Evolutionary conservation across 2,888 invertebrate genomes (phyloP).

Genomic region (Laspeyria flexula): DNA sequence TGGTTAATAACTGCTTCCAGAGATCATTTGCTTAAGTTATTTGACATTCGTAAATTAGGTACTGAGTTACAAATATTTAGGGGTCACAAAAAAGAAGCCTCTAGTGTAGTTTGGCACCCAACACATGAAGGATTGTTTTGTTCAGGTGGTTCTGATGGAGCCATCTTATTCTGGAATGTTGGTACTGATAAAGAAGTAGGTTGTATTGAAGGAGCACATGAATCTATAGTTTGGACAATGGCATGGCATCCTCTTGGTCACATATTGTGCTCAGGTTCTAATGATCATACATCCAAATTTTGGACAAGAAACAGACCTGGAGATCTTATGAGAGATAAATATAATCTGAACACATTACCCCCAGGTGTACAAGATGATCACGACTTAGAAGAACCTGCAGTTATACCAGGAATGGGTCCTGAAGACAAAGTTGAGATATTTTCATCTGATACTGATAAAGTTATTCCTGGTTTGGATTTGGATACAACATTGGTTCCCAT

Average conservation of each 20-base stretch:
- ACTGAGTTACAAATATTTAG: constrained; percentile 98
- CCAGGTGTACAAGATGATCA: constrained; percentile 88
- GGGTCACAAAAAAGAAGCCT: constrained; percentile 99
- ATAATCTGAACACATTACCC: constrained; percentile 96
- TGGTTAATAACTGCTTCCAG: constrained; percentile 99
- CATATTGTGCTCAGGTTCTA: constrained; percentile 99
- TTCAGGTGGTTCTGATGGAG: constrained; percentile 99
- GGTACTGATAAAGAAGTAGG: constrained; percentile 99
- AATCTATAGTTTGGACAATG: constrained; percentile 99
- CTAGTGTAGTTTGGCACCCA: constrained; percentile 99
- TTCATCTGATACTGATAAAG: constrained; percentile 85
- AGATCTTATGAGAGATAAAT: constrained; percentile 99
- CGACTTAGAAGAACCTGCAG: constrained; percentile 90
- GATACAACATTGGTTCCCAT: constrained; percentile 88
- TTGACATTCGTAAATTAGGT: constrained; percentile 98
- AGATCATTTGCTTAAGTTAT: constrained; percentile 98
- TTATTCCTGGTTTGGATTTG: constrained; percentile 95
- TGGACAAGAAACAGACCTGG: constrained; percentile 99
- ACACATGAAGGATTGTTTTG: constrained; percentile 98
- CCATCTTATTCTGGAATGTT: constrained; percentile 99
- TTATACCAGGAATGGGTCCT: constrained; percentile 99
- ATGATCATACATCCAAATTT: constrained; percentile 99
- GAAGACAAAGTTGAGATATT: constrained; percentile 95
- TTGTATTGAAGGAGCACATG: constrained; percentile 99
- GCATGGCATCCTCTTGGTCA: constrained; percentile 99